Conservation (phyloP, 1,140 invertebrate species). For the Dreissena rostriformis region DNA sequence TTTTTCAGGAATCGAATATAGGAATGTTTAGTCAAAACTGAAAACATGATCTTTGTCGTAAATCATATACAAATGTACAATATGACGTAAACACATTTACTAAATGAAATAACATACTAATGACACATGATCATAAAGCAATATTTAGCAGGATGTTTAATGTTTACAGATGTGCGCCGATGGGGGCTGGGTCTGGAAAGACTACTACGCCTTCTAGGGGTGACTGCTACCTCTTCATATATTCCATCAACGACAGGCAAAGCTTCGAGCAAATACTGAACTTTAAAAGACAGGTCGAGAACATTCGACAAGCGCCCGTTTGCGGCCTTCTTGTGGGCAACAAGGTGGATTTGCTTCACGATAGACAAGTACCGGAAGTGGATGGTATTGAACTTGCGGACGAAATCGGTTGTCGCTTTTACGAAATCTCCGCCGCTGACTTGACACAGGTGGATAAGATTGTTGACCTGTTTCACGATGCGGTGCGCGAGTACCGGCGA, state of each 20-base stretch:
- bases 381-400: conserved; percentile 88
- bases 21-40: too few species aligned
- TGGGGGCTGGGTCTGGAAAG: conserved; percentile 66
- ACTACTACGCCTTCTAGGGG: conserved; percentile 86
- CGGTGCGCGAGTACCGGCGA: conserved; percentile 61
- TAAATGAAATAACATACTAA: not conserved
- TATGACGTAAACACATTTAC: too few species aligned
- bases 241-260: conserved; percentile 93
- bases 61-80: too few species aligned
- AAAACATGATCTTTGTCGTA: too few species aligned
- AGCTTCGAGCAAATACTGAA: conserved; percentile 91
- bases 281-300: conserved; percentile 89
- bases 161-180: conserved; percentile 45
- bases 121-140: not conserved
- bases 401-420: conserved; percentile 90
- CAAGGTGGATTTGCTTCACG: conserved; percentile 95
- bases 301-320: conserved; percentile 85
- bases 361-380: conserved; percentile 92
- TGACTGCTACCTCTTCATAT: conserved; percentile 93
- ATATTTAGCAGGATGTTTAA: not conserved
- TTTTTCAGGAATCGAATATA: too few species aligned
- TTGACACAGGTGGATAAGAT: conserved; percentile 70
- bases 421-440: conserved; percentile 88
- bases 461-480: conserved; percentile 66
- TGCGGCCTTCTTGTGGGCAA: conserved; percentile 90